Evolutionary conservation across 2,113 vertebrate species (phyloP).

Genomic region (Henicopernis longicauda): DNA sequence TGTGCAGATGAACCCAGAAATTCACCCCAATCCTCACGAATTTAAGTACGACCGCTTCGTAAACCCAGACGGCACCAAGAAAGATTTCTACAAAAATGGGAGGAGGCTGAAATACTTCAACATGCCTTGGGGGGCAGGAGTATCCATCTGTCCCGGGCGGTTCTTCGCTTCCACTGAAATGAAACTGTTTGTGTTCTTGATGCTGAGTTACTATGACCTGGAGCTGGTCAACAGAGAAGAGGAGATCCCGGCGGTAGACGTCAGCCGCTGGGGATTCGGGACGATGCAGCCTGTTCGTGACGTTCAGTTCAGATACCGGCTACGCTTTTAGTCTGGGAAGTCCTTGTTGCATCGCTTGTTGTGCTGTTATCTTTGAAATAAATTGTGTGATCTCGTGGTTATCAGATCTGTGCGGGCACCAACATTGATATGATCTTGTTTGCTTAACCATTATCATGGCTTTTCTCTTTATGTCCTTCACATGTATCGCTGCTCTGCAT

Average conservation of each 20-base stretch:
- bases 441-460: not conserved
- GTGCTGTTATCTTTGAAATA: not conserved
- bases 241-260: slow-evolving; percentile 75
- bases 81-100: slow-evolving; percentile 86
- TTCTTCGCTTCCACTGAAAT: slow-evolving; percentile 88
- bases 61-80: slow-evolving; percentile 76
- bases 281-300: slow-evolving; percentile 79
- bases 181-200: slow-evolving; percentile 86
- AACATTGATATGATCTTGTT: not conserved
- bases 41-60: slow-evolving; percentile 88
- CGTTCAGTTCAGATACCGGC: slow-evolving; percentile 79
- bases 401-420: rapidly evolving
- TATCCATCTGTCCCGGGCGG: slow-evolving; percentile 85
- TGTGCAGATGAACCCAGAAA: slow-evolving; percentile 83
- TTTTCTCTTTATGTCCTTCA: not conserved
- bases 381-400: rapidly evolving
- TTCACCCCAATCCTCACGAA: slow-evolving; percentile 79
- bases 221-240: slow-evolving; percentile 76
- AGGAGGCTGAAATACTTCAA: slow-evolving; percentile 83
- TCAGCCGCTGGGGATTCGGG: slow-evolving; percentile 84
- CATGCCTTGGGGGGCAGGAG: slow-evolving; percentile 91
- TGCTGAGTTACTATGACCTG: slow-evolving; percentile 85
- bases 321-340: slow-evolving; percentile 11
- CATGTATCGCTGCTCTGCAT: rapidly evolving
- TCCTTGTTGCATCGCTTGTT: rapidly evolving